Evolutionary conservation across 2,888 invertebrate genomes (phyloP), one percentile per base, ranked within the genome.

Genomic region (Xestoiulus laeticollis): DNA sequence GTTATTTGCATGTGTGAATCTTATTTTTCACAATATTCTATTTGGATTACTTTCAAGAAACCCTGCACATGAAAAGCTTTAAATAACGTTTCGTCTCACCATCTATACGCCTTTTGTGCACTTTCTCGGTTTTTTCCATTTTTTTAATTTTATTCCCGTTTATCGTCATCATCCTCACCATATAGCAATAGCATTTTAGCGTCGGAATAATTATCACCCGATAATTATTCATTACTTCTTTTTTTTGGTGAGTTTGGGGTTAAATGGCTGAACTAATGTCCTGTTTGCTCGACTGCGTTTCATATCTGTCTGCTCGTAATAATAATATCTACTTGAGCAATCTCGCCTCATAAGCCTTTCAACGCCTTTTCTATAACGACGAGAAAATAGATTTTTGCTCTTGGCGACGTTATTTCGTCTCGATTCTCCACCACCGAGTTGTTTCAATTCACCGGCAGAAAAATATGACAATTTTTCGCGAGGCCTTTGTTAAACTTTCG

Each of bases 361-460:
- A 68, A 22, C 68, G 68, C 68, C 68, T 68, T 68, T 68, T n/a
- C n/a, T 26, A 68, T 68, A 68, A 26, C 68, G 59, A 68, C 68
- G n/a, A 22, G 22, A 22, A 68, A 68, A 68, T 68, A 22, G 68
- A 68, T 68, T 68, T 68, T 68, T 68, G 68, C 68, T 68, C 68
- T 26, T 68, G n/a, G 68, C 68, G 26, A 68, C 48, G 48, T 48
- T 48, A 48, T 26, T 68, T 68, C 68, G 10, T 8, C 6, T 26
- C 10, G 26, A 5, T 26, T 68, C n/a, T 68, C 26, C 12, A 22
- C 0, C 6, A 38, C 6, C 38, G 38, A 38, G 38, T 38, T 38
- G 38, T 38, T 38, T 38, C 38, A 38, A 38, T 38, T 38, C 38
- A 38, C 5, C 38, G 38, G 38, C 38, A 8, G 38, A 38, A 38